A percentile compares a stretch with the other conserved stretches of the same genome.
These are phyloP conservation scores for Stratiolaelaps scimitus DNA, from an alignment of 1,140 invertebrate species.

Conservation along the genomic window DNA sequence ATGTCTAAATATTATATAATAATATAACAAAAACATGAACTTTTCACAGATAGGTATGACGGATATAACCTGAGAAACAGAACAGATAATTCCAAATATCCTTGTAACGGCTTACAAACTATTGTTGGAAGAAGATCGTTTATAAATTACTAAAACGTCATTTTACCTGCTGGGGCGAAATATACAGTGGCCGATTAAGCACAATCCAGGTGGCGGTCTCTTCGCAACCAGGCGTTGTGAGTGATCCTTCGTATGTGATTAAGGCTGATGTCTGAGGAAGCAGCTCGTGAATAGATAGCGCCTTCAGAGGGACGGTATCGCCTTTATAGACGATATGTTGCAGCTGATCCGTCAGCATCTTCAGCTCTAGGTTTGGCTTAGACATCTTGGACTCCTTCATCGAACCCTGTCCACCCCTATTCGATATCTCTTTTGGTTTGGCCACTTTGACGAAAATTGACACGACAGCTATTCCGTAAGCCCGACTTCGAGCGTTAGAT, in stretches of 20 bases:
- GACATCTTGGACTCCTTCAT: slow-evolving; percentile 14
- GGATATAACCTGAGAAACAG: too few relatives aligned
- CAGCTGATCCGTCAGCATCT: slow-evolving; percentile 69
- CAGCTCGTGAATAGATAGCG: slow-evolving; percentile 17
- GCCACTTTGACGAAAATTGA: slow-evolving; percentile 42
- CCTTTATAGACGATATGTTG: slow-evolving; percentile 58
- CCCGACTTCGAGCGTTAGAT: slow-evolving; percentile 60
- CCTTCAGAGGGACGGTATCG: slow-evolving; percentile 9
- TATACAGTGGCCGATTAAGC: slow-evolving; percentile 36
- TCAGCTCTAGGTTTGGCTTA: slow-evolving; percentile 60
- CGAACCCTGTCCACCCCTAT: slow-evolving; percentile 37
- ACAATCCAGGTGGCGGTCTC: slow-evolving; percentile 43
- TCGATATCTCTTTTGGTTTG: too few relatives aligned
- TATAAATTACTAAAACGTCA: too few relatives aligned
- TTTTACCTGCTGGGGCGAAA: slow-evolving; percentile 27
- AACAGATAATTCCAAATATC: too few relatives aligned
- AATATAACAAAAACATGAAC: too few relatives aligned
- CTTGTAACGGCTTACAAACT: too few relatives aligned
- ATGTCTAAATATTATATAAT: too few relatives aligned
- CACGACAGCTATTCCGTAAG: slow-evolving; percentile 71
- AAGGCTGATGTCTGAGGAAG: slow-evolving; percentile 35
- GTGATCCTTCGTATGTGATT: slow-evolving; percentile 43
- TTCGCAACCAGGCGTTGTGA: slow-evolving; percentile 41
- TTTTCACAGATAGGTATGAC: too few relatives aligned
- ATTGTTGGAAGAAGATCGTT: too few relatives aligned